Conservation (phyloP, 2,113 vertebrate genomes). For the Cyanoramphus novaezelandiae region DNA sequence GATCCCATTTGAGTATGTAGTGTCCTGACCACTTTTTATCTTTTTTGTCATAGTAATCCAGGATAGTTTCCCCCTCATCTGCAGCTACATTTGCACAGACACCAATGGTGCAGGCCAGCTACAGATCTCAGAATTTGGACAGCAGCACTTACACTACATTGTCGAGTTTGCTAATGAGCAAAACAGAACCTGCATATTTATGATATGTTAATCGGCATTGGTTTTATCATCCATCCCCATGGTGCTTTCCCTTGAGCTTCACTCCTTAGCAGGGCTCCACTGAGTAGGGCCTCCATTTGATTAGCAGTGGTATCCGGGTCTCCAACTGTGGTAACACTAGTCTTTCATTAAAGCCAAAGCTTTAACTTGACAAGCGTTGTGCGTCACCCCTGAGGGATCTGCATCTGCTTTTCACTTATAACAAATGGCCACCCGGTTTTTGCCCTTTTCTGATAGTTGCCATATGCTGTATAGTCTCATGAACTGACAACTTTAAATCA, state of each 20-base stretch:
- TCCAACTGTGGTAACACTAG: accelerated
- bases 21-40: neutral
- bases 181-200: neutral
- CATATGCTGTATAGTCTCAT: neutral
- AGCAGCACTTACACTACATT: neutral
- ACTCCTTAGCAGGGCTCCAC: neutral
- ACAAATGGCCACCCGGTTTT: neutral
- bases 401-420: neutral
- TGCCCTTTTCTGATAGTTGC: neutral
- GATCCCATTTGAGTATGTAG: neutral
- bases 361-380: neutral
- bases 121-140: neutral
- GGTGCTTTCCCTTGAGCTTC: neutral
- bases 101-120: accelerated
- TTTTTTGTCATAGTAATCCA: neutral
- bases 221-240: too few species aligned
- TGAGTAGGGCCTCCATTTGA: accelerated
- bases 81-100: neutral
- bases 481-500: neutral
- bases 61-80: too few species aligned
- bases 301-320: accelerated
- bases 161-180: neutral
- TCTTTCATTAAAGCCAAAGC: neutral
- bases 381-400: too few species aligned
- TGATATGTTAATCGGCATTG: neutral